Evolutionary conservation across 2,113 vertebrate genomes (phyloP).

Genomic region (Psittacula cyanocephala): DNA sequence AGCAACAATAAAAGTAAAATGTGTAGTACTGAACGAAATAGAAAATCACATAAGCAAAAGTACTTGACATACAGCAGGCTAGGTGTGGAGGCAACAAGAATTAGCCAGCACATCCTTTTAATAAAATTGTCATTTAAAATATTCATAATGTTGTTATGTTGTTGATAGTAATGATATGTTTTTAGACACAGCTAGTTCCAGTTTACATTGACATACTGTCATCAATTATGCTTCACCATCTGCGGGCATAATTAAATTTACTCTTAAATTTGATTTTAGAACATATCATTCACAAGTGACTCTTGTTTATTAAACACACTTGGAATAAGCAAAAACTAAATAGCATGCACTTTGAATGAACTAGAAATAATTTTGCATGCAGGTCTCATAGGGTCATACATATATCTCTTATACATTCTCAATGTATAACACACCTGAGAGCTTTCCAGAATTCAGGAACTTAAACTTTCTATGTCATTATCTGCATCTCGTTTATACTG

Average conservation of each 20-base stretch:
- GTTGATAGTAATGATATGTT: slow-evolving; percentile 57
- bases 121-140: slow-evolving; percentile 34
- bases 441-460: neutral
- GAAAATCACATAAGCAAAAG: neutral
- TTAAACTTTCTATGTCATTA: neutral
- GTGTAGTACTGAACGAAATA: neutral
- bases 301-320: slow-evolving; percentile 69
- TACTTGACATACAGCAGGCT: neutral
- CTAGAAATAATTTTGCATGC: neutral
- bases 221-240: slow-evolving; percentile 76
- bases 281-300: slow-evolving; percentile 68
- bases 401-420: neutral
- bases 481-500: neutral
- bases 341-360: slow-evolving; percentile 27
- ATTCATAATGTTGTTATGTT: slow-evolving; percentile 49
- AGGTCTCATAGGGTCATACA: neutral
- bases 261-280: slow-evolving; percentile 73
- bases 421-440: neutral
- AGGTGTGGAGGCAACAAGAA: neutral
- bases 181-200: slow-evolving; percentile 70
- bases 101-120: slow-evolving; percentile 5
- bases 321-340: slow-evolving; percentile 47
- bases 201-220: slow-evolving; percentile 69
- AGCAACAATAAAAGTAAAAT: neutral
- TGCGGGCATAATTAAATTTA: slow-evolving; percentile 77